phyloP scores from a whole-genome alignment of 2,113 vertebrate genomes.

The Plecturocebus donacophilus region DNA sequence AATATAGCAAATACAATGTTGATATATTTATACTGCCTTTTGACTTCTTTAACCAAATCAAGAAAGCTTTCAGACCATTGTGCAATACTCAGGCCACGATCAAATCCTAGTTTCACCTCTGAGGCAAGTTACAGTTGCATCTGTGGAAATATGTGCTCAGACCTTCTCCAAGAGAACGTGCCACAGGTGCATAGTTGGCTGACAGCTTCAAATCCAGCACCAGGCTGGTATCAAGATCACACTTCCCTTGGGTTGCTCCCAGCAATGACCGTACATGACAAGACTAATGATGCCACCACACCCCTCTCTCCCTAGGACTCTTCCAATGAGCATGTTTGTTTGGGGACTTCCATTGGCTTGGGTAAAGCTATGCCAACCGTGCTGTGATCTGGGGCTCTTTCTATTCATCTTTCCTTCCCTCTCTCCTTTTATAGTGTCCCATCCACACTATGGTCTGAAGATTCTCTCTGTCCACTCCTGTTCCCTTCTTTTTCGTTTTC shows the following conservation, averaged over 20 bases:
- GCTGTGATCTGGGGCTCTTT: not conserved
- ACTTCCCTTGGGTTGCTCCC: not conserved
- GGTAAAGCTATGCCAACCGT: not conserved
- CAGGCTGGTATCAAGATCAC: not conserved
- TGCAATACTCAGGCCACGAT: not conserved
- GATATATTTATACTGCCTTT: not conserved
- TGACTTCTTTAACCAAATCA: not conserved
- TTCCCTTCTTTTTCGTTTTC: not conserved
- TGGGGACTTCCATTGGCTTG: not conserved
- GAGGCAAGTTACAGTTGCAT: not conserved
- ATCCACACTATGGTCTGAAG: not conserved
- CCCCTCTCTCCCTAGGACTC: not conserved
- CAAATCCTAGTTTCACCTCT: not conserved
- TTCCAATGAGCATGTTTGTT: not conserved
- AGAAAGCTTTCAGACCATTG: not conserved
- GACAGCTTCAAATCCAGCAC: not conserved
- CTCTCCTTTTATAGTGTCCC: not conserved
- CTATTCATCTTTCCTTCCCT: not conserved
- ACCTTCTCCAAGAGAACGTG: not conserved
- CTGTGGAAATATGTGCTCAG: not conserved
- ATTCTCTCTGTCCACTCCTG: not conserved
- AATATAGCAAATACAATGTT: not conserved
- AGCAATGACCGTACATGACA: too few species aligned
- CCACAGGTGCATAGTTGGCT: not conserved
- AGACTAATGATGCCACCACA: not conserved